Conservation (phyloP, 2,888 invertebrate genomes). For the Agonopterix subpropinquella region DNA sequence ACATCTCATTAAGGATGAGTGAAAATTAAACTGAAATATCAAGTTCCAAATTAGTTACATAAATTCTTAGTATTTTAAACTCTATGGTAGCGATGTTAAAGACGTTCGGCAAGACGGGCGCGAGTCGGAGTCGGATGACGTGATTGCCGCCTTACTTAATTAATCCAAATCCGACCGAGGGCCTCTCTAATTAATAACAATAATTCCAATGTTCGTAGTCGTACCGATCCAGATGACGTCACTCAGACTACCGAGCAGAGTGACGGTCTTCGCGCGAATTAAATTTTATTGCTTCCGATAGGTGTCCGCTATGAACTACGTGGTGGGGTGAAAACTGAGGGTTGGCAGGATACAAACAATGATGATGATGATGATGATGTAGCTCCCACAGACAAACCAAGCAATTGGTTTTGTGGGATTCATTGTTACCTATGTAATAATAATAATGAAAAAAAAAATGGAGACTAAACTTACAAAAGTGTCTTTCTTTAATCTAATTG, state of each 20-base stretch:
- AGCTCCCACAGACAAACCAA: no score
- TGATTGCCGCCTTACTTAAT: constrained; percentile 72
- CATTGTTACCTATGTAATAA: no score
- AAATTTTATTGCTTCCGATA: constrained; percentile 33
- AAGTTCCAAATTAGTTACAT: no score
- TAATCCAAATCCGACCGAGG: constrained; percentile 38
- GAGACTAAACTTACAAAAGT: no score
- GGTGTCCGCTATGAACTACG: background rate
- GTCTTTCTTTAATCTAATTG: no score
- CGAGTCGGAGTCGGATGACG: constrained; percentile 53
- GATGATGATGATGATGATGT: no score
- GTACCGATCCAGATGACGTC: constrained; percentile 61
- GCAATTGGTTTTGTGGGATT: no score
- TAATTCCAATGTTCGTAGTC: constrained; percentile 56
- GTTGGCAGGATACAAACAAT: no score
- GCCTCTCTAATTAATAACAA: constrained; percentile 72
- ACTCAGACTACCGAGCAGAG: constrained; percentile 14
- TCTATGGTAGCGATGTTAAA: constrained; percentile 57
- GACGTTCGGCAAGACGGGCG: constrained; percentile 63
- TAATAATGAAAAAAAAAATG: no score
- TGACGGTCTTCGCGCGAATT: constrained; percentile 34
- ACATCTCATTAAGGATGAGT: no score
- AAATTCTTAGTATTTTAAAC: background rate
- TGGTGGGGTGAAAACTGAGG: background rate
- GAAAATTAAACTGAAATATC: no score